Percentiles rank a stretch among this genome's conserved stretches.
Conservation (phyloP, 2,113 vertebrate species). For the Nasalis larvatus region DNA sequence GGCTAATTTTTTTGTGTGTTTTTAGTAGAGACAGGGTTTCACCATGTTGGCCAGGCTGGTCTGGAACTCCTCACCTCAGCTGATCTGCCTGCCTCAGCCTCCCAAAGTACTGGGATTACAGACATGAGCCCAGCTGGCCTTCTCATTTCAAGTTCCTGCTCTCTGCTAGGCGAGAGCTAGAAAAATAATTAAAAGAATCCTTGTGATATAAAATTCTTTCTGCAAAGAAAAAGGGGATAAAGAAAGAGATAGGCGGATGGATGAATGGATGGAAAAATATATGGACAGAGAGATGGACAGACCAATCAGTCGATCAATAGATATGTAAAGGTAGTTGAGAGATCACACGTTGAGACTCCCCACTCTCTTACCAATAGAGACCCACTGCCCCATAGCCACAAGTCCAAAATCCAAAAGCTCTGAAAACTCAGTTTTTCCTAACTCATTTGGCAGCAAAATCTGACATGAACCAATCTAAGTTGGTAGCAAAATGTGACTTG, state of each 20-base stretch:
- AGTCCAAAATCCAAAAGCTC: background rate
- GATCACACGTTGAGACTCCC: background rate
- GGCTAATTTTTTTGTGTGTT: too few species aligned
- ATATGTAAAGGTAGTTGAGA: background rate
- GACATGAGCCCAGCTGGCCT: too few species aligned
- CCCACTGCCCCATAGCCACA: background rate
- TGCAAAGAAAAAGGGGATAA: background rate
- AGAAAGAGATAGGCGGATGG: background rate
- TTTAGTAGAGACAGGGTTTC: too few species aligned
- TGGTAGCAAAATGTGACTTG: background rate
- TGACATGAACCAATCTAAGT: background rate
- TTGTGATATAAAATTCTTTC: background rate
- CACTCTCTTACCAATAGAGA: background rate
- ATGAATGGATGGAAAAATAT: background rate
- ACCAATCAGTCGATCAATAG: background rate
- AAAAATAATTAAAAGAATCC: background rate
- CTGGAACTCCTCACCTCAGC: too few species aligned
- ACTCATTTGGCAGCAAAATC: background rate
- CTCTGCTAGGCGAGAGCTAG: background rate
- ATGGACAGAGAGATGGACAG: background rate
- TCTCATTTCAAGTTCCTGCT: background rate
- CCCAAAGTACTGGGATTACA: too few species aligned
- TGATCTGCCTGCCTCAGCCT: too few species aligned
- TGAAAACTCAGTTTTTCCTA: background rate
- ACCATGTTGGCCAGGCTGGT: too few species aligned